These are phyloP conservation scores for Apantesis nais DNA, from an alignment of 2,888 invertebrate genomes.

Conservation along the genomic window DNA sequence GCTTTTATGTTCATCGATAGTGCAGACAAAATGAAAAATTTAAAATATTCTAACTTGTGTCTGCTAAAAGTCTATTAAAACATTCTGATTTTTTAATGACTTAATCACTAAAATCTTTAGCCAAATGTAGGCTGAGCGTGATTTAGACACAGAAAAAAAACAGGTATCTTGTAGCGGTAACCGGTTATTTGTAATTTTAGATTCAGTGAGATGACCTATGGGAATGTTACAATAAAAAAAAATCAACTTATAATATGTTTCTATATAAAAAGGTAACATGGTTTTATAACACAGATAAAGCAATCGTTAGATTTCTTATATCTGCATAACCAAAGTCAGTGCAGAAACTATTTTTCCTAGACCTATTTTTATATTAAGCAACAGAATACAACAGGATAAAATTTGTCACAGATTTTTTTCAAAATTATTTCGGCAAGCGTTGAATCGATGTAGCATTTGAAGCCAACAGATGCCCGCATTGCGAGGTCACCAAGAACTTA, in stretches of 20 bases:
- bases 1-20: background rate
- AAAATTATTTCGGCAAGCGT: background rate
- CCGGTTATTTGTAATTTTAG: too few species aligned
- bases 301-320: background rate
- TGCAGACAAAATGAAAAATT: background rate
- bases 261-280: background rate
- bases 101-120: background rate
- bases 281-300: background rate
- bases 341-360: background rate
- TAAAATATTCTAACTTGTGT: background rate
- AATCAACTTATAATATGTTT: background rate
- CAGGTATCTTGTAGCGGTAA: too few species aligned
- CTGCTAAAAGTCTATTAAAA: background rate
- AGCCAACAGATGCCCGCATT: background rate
- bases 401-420: background rate
- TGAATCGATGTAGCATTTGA: background rate
- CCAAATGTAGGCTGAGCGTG: background rate
- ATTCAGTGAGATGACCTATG: background rate
- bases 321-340: background rate
- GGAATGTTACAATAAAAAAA: background rate
- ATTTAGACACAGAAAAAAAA: background rate
- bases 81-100: background rate
- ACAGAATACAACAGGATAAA: background rate
- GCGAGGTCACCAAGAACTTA: conserved; percentile 39
- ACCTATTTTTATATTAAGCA: background rate